A percentile compares a stretch with the other conserved stretches of the same genome.
phyloP scores from a whole-genome alignment of 35 echinoderm and acorn worm genomes.

The Patiria miniata region DNA sequence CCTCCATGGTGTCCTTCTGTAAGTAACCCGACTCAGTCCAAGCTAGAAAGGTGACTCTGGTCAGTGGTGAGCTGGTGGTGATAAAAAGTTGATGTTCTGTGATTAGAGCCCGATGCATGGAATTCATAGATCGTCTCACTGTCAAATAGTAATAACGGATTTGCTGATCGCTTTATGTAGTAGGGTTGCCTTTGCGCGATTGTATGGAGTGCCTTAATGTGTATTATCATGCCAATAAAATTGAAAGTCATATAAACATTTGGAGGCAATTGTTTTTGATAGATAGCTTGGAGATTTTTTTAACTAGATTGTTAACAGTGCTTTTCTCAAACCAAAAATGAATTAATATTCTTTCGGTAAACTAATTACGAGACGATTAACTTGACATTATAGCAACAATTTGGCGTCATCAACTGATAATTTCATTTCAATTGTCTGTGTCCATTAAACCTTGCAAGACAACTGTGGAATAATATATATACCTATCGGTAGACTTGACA shows the following conservation, averaged over 20 bases:
- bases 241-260: too few species aligned
- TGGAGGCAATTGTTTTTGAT: too few species aligned
- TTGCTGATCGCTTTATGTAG: too few species aligned
- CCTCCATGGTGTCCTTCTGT: not conserved
- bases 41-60: not conserved
- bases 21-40: not conserved
- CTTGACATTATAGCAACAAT: not conserved
- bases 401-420: not conserved
- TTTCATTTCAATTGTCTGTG: not conserved
- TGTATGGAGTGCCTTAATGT: too few species aligned
- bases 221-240: too few species aligned
- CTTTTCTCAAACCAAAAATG: too few species aligned
- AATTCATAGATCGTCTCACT: not conserved
- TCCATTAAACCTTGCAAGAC: not conserved
- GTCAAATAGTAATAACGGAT: not conserved
- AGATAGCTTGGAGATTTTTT: too few species aligned
- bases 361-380: not conserved
- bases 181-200: too few species aligned
- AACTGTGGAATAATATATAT: not conserved
- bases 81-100: not conserved
- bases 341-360: too few species aligned
- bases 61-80: not conserved
- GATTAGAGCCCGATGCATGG: not conserved
- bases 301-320: too few species aligned
- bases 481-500: not conserved